Base-by-base conservation (phyloP, 2,888 invertebrate genomes). In the Nowickia ferox region DNA sequence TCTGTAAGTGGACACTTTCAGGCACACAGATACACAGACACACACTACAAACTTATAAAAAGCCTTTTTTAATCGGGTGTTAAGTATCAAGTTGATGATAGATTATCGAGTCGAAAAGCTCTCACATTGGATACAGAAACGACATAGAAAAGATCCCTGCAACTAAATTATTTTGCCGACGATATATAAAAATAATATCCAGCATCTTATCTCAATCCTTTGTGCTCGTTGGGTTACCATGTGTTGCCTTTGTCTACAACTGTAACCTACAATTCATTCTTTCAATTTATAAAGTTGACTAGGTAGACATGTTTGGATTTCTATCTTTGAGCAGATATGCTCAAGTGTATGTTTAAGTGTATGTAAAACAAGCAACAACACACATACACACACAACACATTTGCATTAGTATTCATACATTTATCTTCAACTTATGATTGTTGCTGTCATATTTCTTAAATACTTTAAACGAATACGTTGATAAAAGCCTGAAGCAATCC, bases 381-480 rank as follows among this genome's bases (percentile, higher is more conserved):
- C 17, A 76, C 42, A 55, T 4, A 75, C 44, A 75, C 19, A 17
- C 61, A 66, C n/a, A n/a, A 5, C 5, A 30, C 11, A 51, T 66
- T 74, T 71, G 51, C 22, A 61, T 51, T 22, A 30, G 68, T 42
- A 61, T 72, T 72, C 59, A 53, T 55, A 42, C 63, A 42, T 30
- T 59, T 71, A 59, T 59, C 61, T 61, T 38, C 9, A 71, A 66
- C 80, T 72, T 74, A 55, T 76, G 69, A 55, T 84, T 84, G 72
- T 59, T 84, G 71, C 80, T 83, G 83, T 77, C 83, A 79, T 65
- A 84, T 74, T 51, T 68, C 44, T 3, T 68, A 75, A 75, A 75
- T 69, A 79, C 66, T 77, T 72, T 40, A 65, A 22, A 19, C n/a
- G 48, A 15, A n/a, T 65, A 30, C 38, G 3, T 10, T 22, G 15